phyloP scores from a whole-genome alignment of 2,113 vertebrate species.

The Myiozetetes cayanensis region DNA sequence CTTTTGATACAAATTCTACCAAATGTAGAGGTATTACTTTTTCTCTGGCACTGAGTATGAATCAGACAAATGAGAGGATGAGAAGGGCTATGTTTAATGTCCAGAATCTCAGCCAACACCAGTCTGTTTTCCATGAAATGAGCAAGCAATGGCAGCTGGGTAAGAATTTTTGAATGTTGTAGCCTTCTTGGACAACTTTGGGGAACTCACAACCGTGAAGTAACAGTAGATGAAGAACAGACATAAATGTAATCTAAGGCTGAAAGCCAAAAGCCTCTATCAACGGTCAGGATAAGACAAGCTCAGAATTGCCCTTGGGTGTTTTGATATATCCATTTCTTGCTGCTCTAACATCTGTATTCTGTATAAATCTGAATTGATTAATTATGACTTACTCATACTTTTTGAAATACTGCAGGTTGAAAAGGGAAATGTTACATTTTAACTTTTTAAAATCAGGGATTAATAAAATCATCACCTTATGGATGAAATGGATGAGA shows the following conservation, averaged over 20 bases:
- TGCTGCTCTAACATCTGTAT: neutral
- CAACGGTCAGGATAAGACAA: constrained; percentile 16
- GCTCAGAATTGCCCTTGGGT: constrained; percentile 17
- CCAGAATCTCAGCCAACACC: neutral
- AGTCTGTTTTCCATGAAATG: neutral
- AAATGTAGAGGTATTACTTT: neutral
- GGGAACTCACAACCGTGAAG: neutral
- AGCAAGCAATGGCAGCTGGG: neutral
- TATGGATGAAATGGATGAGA: neutral
- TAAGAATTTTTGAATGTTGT: neutral
- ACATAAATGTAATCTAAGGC: neutral
- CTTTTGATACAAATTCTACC: neutral
- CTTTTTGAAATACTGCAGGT: neutral
- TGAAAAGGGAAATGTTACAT: neutral
- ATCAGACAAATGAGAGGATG: neutral
- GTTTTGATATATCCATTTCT: neutral
- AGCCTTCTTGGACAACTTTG: neutral
- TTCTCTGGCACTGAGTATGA: neutral
- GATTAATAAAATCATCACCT: constrained; percentile 14
- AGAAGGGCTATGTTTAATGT: neutral
- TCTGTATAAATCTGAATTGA: neutral
- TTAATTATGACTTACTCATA: neutral
- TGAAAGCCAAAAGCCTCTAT: neutral
- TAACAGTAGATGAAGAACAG: neutral
- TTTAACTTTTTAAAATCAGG: neutral